phyloP scores from a whole-genome alignment of 2,888 invertebrate genomes.

The Agonopterix arenella region DNA sequence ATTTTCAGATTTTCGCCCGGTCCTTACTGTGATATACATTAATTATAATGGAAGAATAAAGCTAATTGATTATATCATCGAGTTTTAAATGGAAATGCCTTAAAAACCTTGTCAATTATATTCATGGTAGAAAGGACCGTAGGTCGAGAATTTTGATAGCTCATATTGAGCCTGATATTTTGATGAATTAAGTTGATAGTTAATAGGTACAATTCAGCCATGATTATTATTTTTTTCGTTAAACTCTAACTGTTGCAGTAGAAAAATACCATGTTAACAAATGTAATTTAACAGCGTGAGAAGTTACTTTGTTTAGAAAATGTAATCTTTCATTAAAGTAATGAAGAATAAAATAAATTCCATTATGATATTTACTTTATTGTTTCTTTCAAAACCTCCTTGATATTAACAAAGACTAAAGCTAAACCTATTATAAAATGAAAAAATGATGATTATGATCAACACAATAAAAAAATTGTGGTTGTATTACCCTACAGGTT shows the following conservation, averaged over 20 bases:
- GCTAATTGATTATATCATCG: constrained; percentile 7
- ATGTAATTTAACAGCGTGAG: constrained; percentile 51
- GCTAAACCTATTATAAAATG: no score
- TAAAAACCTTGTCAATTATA: constrained; percentile 51
- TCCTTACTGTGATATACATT: constrained; percentile 67
- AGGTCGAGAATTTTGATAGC: constrained; percentile 66
- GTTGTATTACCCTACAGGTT: no score
- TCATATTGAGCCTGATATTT: constrained; percentile 74
- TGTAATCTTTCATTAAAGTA: constrained; percentile 64
- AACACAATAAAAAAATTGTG: no score
- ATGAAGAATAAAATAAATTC: constrained; percentile 68
- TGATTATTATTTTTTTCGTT: constrained; percentile 50
- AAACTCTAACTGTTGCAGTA: constrained; percentile 49
- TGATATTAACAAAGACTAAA: not conserved
- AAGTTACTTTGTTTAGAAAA: constrained; percentile 43
- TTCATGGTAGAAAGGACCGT: constrained; percentile 46
- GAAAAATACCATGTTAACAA: constrained; percentile 43
- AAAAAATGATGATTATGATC: no score
- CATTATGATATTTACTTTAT: constrained; percentile 41
- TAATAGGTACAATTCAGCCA: constrained; percentile 65
- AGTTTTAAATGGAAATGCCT: constrained; percentile 12
- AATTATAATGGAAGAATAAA: constrained; percentile 3
- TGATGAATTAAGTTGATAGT: constrained; percentile 57
- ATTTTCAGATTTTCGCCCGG: constrained; percentile 73
- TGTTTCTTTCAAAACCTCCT: not conserved